These are phyloP conservation scores for Parasteatoda lunata DNA, from an alignment of 2,888 invertebrate species.

Conservation along the genomic window DNA sequence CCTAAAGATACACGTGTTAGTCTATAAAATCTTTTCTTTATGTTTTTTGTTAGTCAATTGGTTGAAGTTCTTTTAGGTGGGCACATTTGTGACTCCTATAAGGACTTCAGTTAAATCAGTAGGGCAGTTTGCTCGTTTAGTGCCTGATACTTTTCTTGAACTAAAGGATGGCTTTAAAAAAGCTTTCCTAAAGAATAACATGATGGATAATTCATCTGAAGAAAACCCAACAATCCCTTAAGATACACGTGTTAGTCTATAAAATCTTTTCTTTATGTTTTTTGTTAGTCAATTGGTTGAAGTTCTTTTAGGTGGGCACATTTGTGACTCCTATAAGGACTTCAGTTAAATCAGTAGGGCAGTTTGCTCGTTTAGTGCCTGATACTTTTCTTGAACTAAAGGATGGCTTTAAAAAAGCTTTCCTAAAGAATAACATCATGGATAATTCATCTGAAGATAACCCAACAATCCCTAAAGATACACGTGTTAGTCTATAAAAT, in stretches of 20 bases:
- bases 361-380: constrained; percentile 88
- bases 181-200: constrained; percentile 77
- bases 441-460: constrained; percentile 31
- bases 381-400: constrained; percentile 90
- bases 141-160: constrained; percentile 91
- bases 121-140: constrained; percentile 84
- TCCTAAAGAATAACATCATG: constrained; percentile 72
- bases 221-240: constrained; percentile 32
- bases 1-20: constrained; percentile 33
- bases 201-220: constrained; percentile 22
- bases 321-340: constrained; percentile 87
- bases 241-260: constrained; percentile 17
- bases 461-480: constrained; percentile 23
- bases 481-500: constrained; percentile 5
- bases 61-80: constrained; percentile 73
- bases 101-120: constrained; percentile 86
- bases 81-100: constrained; percentile 85
- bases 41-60: no score
- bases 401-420: constrained; percentile 86
- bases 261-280: no score
- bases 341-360: constrained; percentile 84
- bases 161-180: constrained; percentile 87
- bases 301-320: constrained; percentile 76
- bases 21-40: neutral
- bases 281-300: no score